phyloP scores from a whole-genome alignment of 2,888 invertebrate species.

The Rotaria sp. region DNA sequence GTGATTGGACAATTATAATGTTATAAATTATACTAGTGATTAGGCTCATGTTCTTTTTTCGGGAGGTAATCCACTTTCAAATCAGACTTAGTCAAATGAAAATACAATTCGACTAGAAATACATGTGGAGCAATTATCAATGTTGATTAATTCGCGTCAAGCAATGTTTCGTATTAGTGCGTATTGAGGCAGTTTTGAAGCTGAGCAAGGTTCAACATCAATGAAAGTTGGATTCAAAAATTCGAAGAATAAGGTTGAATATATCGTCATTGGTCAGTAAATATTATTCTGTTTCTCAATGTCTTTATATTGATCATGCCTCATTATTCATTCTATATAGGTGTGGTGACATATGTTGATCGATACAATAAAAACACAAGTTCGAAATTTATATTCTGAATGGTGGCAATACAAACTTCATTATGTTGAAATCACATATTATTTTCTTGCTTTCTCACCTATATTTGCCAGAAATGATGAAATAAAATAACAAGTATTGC shows the following conservation, averaged over 20 bases:
- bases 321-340: background rate
- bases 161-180: background rate
- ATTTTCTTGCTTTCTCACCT: too few relatives aligned
- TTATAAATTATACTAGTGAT: too few relatives aligned
- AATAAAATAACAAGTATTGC: too few relatives aligned
- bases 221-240: background rate
- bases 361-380: background rate
- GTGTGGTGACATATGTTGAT: background rate
- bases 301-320: background rate
- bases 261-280: background rate
- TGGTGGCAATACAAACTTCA: too few relatives aligned
- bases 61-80: background rate
- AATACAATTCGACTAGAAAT: too few relatives aligned
- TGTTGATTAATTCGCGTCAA: background rate
- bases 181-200: background rate
- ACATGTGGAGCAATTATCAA: background rate
- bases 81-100: background rate
- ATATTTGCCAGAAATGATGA: too few relatives aligned
- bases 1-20: too few relatives aligned
- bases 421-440: too few relatives aligned
- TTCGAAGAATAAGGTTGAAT: background rate
- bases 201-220: background rate
- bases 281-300: background rate
- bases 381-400: too few relatives aligned
- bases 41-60: too few relatives aligned